Evolutionary conservation across 2,797 vertebrate species (phyloP), one percentile per base, ranked within the genome.

Genomic region (Ataeniobius toweri): DNA sequence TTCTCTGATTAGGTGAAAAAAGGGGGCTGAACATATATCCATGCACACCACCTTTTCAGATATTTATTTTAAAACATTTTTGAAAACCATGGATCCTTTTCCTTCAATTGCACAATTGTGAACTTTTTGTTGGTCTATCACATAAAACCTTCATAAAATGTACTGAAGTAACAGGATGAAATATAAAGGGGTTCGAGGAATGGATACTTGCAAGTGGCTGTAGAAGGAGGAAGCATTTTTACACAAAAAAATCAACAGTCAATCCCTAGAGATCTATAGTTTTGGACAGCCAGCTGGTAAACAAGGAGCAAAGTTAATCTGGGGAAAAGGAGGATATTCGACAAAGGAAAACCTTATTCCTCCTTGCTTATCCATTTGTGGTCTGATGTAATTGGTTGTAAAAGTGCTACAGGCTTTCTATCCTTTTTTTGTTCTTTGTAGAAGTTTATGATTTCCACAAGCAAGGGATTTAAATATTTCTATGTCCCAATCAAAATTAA

Each of bases 311-410:
- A 79, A 83, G 76, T 74, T 83, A 44, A 87, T 83, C 16, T 46
- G 55, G 41, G 68, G 74, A 65, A 71, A 76, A 82, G 80, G 70
- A 82, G 81, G 79, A 68, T 44, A 80, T 39, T 9, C 75, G 75
- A 44, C 20, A 2, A 61, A 5, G 10, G 58, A 13, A 58, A 14
- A 84, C 76, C 82, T 79, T n/a, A 75, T 83, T 75, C 77, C 69
- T 82, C 73, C 44, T 81, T 76, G n/a, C 78, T 80, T 70, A 3
- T 24, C 9, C 9, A 0, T 41, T 41, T 67, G 3, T 67, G 36
- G 8, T 24, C 82, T 91, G 89, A 91, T 88, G 85, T 92, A 92
- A 93, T 63, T 82, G 73, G 74, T 77, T 89, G 88, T 85, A 89
- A 92, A 90, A 89, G 78, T 26, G 82, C 89, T 88, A 72, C 76